Base-by-base conservation (phyloP, 1,140 invertebrate species). In the Vollenhovia emeryi region DNA sequence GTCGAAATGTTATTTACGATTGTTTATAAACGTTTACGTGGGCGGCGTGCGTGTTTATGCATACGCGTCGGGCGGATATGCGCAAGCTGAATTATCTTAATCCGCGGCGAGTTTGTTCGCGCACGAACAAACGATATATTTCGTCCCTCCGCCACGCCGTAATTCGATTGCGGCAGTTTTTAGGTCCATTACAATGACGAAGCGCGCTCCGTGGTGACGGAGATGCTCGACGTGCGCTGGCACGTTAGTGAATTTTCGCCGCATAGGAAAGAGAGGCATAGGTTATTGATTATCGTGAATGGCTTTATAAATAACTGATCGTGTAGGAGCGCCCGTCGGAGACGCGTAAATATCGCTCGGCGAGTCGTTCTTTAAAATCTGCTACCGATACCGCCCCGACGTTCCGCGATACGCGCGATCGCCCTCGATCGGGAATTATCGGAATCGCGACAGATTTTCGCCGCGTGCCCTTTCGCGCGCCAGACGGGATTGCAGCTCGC, bases 241-340 rank as follows among this genome's bases (percentile, higher is more conserved):
- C 69, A 79, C 87, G 87, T 89, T 86, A 64, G 87, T 88, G 87
- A 88, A 89, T 88, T 89, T 89, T 89, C 87, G 87, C 84, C 83
- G 75, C 45, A 74, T 62, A 40, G 55, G 52, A 73, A 78, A 91
- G 86, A 91, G 86, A 92, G 89, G 90, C 91, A 93, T 92, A 87
- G 92, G 91, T 93, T 95, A 95, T 95, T 93, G 94, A 95, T 95
- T 95, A 94, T 94, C 90, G 93, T 91, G 86, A 94, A 94, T 93
- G 90, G 91, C 91, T 95, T 95, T 95, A 95, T 94, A 94, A 95
- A 95, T 95, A 95, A 94, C 93, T 90, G 93, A 93, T 93, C 90
- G 91, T 86, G 85, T 90, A 92, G 90, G 88, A 90, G 91, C 88
- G 91, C 85, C 84, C 87, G 86, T 89, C 84, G 89, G 73, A 84